These are phyloP conservation scores for Leptodactylus fuscus DNA, from an alignment of 2,113 vertebrate species.

Conservation along the genomic window DNA sequence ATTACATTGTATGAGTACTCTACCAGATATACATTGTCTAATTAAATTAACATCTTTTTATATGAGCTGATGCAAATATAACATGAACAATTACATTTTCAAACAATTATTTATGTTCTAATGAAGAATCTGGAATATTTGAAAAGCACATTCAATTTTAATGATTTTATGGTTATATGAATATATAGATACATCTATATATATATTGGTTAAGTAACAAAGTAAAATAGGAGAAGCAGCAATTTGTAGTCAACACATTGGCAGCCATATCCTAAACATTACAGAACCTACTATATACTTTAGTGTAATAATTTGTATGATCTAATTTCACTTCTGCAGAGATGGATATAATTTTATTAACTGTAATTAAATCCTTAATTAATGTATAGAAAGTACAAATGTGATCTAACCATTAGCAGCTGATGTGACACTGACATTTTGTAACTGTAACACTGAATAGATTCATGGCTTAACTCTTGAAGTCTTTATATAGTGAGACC, in stretches of 20 bases:
- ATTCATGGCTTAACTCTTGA: not conserved
- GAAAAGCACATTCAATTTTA: not conserved
- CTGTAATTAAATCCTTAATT: not conserved
- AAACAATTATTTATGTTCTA: constrained; percentile 5
- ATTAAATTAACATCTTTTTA: constrained; percentile 38
- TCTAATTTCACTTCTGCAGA: not conserved
- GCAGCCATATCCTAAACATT: not conserved
- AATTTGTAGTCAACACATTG: too few relatives aligned
- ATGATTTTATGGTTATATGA: not conserved
- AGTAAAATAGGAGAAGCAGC: too few relatives aligned
- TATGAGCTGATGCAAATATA: constrained; percentile 21
- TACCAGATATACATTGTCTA: not conserved
- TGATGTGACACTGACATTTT: not conserved
- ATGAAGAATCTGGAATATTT: not conserved
- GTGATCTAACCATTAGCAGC: not conserved
- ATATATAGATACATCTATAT: too few relatives aligned
- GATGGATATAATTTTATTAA: not conserved
- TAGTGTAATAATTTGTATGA: not conserved
- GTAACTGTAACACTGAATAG: not conserved
- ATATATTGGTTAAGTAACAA: too few relatives aligned
- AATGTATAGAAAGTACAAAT: not conserved
- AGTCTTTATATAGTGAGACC: not conserved
- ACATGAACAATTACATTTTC: constrained; percentile 17
- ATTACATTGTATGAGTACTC: constrained; percentile 41
- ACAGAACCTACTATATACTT: not conserved